Evolutionary conservation across 2,888 invertebrate species (phyloP).

Genomic region (Mythimna impura): DNA sequence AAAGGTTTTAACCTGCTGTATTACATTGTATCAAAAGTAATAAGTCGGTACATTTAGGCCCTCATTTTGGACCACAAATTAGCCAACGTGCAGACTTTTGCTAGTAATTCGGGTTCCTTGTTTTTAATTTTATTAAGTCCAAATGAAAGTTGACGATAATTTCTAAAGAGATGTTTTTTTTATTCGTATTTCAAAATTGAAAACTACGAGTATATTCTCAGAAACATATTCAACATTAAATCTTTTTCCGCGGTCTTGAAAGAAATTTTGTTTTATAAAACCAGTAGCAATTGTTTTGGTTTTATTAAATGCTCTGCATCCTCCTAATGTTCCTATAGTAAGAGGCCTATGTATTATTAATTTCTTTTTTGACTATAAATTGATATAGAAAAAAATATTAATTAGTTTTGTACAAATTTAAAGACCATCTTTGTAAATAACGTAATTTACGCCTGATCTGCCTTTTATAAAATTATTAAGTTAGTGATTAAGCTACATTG

Average conservation of each 20-base stretch:
- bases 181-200: too few relatives aligned
- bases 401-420: slow-evolving; percentile 6
- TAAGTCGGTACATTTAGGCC: too few relatives aligned
- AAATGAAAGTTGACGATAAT: too few relatives aligned
- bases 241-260: too few relatives aligned
- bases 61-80: too few relatives aligned
- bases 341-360: neutral
- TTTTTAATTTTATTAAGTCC: too few relatives aligned
- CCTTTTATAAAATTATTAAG: slow-evolving; percentile 12
- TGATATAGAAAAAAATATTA: neutral
- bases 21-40: too few relatives aligned
- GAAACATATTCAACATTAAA: neutral
- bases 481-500: neutral
- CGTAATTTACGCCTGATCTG: neutral
- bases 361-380: neutral
- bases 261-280: neutral
- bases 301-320: neutral
- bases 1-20: too few relatives aligned
- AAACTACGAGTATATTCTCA: neutral
- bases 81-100: too few relatives aligned
- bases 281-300: neutral
- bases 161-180: too few relatives aligned
- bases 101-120: too few relatives aligned
- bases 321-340: neutral
- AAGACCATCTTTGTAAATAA: neutral